These are phyloP conservation scores for Heterotis niloticus DNA, from an alignment of 2,113 vertebrate species.

Conservation along the genomic window DNA sequence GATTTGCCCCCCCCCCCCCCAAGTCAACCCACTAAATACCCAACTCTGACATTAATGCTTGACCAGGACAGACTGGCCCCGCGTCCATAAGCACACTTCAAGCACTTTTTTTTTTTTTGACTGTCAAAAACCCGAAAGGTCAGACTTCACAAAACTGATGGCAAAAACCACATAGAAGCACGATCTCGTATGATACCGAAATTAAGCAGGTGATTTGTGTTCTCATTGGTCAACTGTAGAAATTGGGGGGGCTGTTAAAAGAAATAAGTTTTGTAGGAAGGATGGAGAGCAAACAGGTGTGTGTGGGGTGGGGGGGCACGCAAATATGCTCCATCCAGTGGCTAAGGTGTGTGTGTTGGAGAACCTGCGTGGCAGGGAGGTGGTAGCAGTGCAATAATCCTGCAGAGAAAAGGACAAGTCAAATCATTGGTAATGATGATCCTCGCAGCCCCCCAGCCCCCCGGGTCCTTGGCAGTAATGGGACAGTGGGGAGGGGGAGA, in stretches of 20 bases:
- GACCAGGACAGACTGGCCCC: background rate
- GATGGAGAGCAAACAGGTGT: background rate
- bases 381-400: background rate
- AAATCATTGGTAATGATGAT: background rate
- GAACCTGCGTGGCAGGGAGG: too few relatives aligned
- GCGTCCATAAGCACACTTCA: background rate
- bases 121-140: background rate
- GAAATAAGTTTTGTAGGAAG: background rate
- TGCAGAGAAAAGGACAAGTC: background rate
- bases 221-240: too few relatives aligned
- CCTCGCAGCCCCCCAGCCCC: background rate
- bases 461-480: background rate
- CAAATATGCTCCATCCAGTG: background rate
- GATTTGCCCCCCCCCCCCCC: background rate
- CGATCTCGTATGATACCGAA: too few relatives aligned
- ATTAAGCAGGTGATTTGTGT: background rate
- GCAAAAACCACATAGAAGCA: background rate
- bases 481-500: background rate
- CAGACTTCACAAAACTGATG: background rate
- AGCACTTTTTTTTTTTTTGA: background rate
- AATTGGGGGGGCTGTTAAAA: background rate
- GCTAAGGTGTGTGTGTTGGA: background rate
- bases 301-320: background rate
- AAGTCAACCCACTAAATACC: background rate
- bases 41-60: background rate